These are phyloP conservation scores for Silurus glanis DNA, from an alignment of 2,113 vertebrate species.

Conservation along the genomic window DNA sequence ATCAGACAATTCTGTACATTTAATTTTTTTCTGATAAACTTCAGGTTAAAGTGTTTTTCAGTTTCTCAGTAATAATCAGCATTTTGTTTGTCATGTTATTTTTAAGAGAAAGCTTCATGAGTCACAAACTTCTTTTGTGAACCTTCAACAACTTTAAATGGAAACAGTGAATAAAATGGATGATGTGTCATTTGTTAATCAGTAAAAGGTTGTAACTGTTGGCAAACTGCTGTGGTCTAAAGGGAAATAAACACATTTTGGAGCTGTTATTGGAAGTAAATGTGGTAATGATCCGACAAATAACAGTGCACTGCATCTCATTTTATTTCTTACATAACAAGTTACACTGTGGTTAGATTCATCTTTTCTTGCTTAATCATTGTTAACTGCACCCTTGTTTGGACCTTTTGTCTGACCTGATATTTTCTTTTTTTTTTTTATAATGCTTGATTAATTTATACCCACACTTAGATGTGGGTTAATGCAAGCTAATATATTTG, in stretches of 20 bases:
- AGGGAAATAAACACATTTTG: background rate
- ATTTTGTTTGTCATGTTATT: background rate
- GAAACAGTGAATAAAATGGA: background rate
- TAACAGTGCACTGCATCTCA: background rate
- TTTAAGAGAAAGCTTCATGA: background rate
- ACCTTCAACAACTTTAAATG: background rate
- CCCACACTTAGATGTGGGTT: slow-evolving; percentile 8
- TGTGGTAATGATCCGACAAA: background rate
- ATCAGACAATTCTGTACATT: background rate
- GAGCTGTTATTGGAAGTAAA: background rate
- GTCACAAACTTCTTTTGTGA: background rate
- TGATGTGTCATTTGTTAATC: background rate
- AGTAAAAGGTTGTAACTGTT: background rate
- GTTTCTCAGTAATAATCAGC: background rate
- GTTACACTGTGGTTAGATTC: background rate
- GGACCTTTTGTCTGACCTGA: background rate
- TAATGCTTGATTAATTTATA: background rate
- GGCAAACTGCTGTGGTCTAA: background rate
- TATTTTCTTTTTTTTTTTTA: slow-evolving; percentile 1
- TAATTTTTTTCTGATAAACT: background rate
- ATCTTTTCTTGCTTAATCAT: background rate
- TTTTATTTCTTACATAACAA: background rate
- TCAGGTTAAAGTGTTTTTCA: background rate
- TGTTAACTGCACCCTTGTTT: slow-evolving; percentile 3
- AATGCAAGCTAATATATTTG: slow-evolving; percentile 3